Evolutionary conservation across 2,888 invertebrate genomes (phyloP), one percentile per base, ranked within the genome.

Genomic region (Lucinisca nassula): DNA sequence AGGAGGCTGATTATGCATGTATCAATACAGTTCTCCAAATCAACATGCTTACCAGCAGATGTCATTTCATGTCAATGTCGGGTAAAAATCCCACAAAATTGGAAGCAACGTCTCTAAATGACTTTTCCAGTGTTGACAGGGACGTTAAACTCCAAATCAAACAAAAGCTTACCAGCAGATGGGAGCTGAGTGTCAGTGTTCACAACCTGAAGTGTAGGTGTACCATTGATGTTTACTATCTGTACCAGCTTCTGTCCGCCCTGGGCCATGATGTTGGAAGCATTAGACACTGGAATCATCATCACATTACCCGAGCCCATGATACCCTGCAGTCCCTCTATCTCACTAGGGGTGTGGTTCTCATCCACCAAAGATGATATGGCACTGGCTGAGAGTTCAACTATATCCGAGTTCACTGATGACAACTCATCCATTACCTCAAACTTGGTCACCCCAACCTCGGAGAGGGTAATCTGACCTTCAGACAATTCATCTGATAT

Each of bases 171-270:
- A 67, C 67, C 67, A 35, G 35, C 4, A 14, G 67, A 3, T 17
- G 21, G 32, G 24, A 67, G 67, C 2, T 21, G 8, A 17, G 3
- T 27, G 32, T 67, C 74, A 75, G 55, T 77, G 17, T 77, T 45
- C 21, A 85, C 82, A 38, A 94, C 84, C 79, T 94, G 94, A 89
- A 94, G 91, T 67, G 93, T 93, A n/a, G 93, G 93, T 40, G 93
- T 93, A 37, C 93, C 93, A 58, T 92, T 92, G 37, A 94, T 90
- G 10, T 92, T 94, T 0, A 94, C 93, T 74, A 94, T 92, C 78
- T 93, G 92, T 35, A 94, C 92, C 35, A 87, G 87, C 8, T 74
- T 40, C 27, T 67, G 40, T 40, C 40, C 24, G 8, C n/a, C 74
- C 40, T 74, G 74, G 3, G 74, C 27, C 24, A 74, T 8, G 30